Conservation (phyloP, 2,888 invertebrate genomes). For the Hyposoter didymator region DNA sequence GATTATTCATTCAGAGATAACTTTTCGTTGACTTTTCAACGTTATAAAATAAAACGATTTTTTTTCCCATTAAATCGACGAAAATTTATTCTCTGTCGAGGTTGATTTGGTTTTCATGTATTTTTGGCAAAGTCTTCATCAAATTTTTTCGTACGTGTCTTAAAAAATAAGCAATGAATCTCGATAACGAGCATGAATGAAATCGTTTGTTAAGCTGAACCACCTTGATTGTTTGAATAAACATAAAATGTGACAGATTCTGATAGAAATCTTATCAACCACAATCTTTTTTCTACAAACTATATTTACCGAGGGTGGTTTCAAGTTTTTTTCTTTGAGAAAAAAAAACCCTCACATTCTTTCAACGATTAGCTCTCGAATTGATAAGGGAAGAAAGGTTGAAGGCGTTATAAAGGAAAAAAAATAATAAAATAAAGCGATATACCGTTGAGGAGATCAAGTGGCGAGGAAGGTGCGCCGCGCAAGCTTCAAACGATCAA, state of each 20-base stretch:
- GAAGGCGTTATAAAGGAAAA: slow-evolving; percentile 9
- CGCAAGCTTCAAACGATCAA: slow-evolving; percentile 29
- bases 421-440: slow-evolving; percentile 3
- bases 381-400: slow-evolving; percentile 20
- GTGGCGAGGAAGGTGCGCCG: slow-evolving; percentile 28
- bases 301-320: slow-evolving; percentile 2
- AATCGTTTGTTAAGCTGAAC: not conserved
- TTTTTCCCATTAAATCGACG: no score
- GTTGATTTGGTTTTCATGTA: no score
- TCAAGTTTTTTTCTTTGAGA: not conserved
- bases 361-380: slow-evolving; percentile 30
- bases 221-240: not conserved
- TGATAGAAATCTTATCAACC: slow-evolving; percentile 13
- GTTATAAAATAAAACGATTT: no score
- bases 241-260: slow-evolving; percentile 7
- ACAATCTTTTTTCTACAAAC: not conserved
- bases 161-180: not conserved
- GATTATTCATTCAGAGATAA: not conserved
- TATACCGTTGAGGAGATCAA: slow-evolving; percentile 9
- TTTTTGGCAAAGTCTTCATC: no score
- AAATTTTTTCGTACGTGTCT: no score
- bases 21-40: no score
- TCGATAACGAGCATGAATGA: not conserved
- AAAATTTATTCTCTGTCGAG: no score
- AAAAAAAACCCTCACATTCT: not conserved